Percentiles rank a stretch among this genome's conserved stretches.
phyloP scores from a whole-genome alignment of 1,140 invertebrate species.

The Latrodectus geometricus region DNA sequence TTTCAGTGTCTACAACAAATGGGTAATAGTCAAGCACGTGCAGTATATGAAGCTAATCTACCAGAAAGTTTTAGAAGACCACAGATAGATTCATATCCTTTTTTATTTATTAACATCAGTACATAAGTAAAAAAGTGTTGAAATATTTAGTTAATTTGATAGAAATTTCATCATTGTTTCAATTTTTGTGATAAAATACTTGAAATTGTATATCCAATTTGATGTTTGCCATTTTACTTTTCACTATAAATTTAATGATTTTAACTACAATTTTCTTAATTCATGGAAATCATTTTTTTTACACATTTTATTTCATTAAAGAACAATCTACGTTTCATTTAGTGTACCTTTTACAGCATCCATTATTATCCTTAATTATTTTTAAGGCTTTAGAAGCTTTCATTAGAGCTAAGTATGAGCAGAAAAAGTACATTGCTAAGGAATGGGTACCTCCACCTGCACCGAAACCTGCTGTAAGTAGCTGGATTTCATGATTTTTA shows the following conservation, averaged over 20 bases:
- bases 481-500: constrained; percentile 4
- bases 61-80: constrained; percentile 94
- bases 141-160: too few species aligned
- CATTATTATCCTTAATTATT: constrained; percentile 8
- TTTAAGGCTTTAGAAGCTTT: constrained; percentile 86
- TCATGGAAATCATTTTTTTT: too few species aligned
- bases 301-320: too few species aligned
- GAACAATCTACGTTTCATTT: not conserved
- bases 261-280: too few species aligned
- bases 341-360: not conserved
- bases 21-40: constrained; percentile 94
- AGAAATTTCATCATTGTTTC: too few species aligned
- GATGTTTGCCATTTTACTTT: too few species aligned
- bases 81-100: constrained; percentile 83
- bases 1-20: constrained; percentile 91
- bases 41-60: constrained; percentile 97
- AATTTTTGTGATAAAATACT: too few species aligned
- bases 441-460: constrained; percentile 92
- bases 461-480: constrained; percentile 74
- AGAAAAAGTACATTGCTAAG: constrained; percentile 96
- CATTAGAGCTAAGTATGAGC: constrained; percentile 97
- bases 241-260: too few species aligned
- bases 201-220: too few species aligned
- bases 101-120: too few species aligned
- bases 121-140: too few species aligned